A percentile compares a stretch with the other conserved stretches of the same genome.
Conservation (phyloP, 2,888 invertebrate species). For the Lasius platythorax region DNA sequence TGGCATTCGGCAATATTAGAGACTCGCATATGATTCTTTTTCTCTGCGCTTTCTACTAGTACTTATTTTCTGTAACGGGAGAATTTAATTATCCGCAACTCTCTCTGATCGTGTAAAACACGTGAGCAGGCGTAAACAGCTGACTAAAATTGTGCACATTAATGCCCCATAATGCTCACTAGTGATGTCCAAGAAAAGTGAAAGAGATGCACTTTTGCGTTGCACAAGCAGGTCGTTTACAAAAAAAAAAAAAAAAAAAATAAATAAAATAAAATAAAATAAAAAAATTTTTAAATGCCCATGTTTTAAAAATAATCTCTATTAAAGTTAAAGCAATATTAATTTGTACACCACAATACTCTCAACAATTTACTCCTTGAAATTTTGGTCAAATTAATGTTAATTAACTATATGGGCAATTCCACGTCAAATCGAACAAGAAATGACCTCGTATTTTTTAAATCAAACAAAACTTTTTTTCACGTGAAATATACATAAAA, state of each 20-base stretch:
- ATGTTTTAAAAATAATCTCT: not conserved
- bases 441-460: too few relatives aligned
- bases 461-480: too few relatives aligned
- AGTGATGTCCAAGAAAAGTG: not conserved
- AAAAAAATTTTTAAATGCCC: not conserved
- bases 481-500: too few relatives aligned
- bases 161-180: too few relatives aligned
- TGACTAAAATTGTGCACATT: not conserved
- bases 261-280: too few relatives aligned
- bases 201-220: not conserved
- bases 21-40: slow-evolving; percentile 29
- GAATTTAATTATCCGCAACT: slow-evolving; percentile 27
- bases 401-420: not conserved
- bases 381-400: not conserved
- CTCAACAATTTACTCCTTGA: too few relatives aligned
- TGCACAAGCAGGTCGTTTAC: not conserved
- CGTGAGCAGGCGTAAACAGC: not conserved
- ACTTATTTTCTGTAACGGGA: slow-evolving; percentile 29
- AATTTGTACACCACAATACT: too few relatives aligned
- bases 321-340: not conserved
- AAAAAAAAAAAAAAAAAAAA: not conserved
- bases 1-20: slow-evolving; percentile 24
- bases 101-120: not conserved
- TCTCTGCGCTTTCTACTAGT: not conserved
- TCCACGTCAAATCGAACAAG: too few relatives aligned